Conservation (phyloP, 2,888 invertebrate species). For the Chironomus riparius region DNA sequence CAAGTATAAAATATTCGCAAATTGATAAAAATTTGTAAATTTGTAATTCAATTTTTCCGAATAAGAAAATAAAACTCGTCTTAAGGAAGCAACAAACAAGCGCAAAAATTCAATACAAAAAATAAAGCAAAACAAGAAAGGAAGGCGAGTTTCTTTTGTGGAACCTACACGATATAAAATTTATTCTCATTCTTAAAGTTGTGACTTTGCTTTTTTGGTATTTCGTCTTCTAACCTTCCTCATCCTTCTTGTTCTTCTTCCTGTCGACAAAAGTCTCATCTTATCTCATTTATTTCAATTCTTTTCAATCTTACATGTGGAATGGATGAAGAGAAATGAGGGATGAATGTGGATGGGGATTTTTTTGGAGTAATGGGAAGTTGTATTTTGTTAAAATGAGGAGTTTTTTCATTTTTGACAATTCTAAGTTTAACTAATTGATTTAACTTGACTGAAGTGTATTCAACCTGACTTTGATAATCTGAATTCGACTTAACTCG, state of each 20-base stretch:
- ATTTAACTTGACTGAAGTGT: too few relatives aligned
- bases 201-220: too few relatives aligned
- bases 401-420: too few relatives aligned
- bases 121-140: neutral
- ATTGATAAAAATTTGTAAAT: neutral
- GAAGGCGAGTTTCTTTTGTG: neutral
- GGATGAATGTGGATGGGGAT: too few relatives aligned
- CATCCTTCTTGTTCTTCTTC: neutral
- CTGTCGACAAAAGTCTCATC: neutral
- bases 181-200: neutral
- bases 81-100: neutral
- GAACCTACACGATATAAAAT: neutral
- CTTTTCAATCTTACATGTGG: neutral
- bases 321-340: neutral
- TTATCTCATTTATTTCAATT: neutral
- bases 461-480: too few relatives aligned
- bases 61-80: neutral
- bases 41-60: neutral
- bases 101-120: neutral
- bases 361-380: too few relatives aligned
- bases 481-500: too few relatives aligned
- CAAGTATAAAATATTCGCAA: neutral
- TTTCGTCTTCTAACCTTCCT: neutral
- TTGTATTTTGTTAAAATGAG: too few relatives aligned
- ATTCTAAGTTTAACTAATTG: too few relatives aligned